Conservation (phyloP, 92 coral and sea anemone genomes). For the Umimayanthus kanabou region DNA sequence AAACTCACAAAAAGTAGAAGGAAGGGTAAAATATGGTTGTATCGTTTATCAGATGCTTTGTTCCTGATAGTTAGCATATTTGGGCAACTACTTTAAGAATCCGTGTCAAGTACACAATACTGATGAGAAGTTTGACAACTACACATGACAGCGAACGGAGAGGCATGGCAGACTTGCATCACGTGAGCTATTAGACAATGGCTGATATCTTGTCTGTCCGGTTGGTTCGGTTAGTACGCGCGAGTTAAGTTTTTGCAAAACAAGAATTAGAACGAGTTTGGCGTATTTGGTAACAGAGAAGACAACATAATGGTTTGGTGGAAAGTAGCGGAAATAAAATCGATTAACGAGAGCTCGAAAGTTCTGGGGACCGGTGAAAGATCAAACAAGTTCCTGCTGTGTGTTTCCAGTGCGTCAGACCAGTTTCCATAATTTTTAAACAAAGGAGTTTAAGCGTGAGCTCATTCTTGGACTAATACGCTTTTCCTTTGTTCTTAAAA, state of each 20-base stretch:
- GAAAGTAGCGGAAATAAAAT: too few relatives aligned
- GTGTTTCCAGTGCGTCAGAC: too few relatives aligned
- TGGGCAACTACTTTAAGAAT: not conserved
- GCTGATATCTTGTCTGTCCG: not conserved
- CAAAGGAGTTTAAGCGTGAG: not conserved
- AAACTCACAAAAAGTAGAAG: not conserved
- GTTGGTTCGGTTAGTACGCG: not conserved
- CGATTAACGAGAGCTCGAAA: too few relatives aligned
- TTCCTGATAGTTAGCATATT: not conserved
- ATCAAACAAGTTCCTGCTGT: too few relatives aligned
- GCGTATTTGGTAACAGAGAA: too few relatives aligned
- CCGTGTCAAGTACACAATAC: not conserved
- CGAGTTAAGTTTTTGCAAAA: not conserved
- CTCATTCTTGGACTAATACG: not conserved
- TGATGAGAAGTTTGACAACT: not conserved
- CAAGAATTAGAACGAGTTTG: too few relatives aligned
- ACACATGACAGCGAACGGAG: not conserved
- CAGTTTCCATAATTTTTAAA: too few relatives aligned
- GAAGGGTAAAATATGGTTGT: not conserved
- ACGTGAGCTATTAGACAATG: not conserved
- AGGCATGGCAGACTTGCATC: constrained; percentile 3
- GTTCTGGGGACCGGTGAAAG: too few relatives aligned
- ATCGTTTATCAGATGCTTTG: not conserved
- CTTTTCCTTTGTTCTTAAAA: not conserved
- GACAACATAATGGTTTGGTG: too few relatives aligned